phyloP scores from a whole-genome alignment of 2,797 vertebrate species.

The Falco biarmicus region DNA sequence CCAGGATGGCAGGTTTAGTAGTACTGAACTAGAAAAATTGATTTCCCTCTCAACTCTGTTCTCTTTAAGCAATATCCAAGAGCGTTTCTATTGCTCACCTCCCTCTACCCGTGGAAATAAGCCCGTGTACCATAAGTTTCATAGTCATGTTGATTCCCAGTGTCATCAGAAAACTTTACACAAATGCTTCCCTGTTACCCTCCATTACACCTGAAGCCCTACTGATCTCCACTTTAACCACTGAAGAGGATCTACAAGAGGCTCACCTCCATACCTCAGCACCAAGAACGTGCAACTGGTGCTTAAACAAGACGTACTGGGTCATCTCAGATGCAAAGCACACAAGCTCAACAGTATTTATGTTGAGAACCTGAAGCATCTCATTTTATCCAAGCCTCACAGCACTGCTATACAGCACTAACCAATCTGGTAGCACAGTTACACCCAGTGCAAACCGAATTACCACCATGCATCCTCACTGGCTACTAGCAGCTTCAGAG shows the following conservation, averaged over 20 bases:
- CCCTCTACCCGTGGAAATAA: neutral
- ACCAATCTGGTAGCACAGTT: neutral
- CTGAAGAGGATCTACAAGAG: neutral
- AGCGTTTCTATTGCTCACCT: neutral
- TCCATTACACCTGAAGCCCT: neutral
- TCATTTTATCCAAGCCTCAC: neutral
- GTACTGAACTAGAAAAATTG: neutral
- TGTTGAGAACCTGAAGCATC: neutral
- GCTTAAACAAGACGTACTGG: neutral
- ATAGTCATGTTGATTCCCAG: neutral
- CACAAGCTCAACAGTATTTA: neutral
- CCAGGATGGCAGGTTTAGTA: neutral
- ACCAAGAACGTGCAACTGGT: neutral
- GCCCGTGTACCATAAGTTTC: neutral
- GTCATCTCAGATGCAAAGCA: neutral
- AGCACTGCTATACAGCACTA: neutral
- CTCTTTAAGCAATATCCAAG: neutral
- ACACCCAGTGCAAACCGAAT: neutral
- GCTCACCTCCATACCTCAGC: neutral
- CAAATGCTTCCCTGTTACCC: neutral
- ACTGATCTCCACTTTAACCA: neutral
- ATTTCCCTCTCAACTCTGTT: neutral
- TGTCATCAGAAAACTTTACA: neutral
- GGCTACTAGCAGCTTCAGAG: neutral
- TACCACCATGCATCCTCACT: too few species aligned